Evolutionary conservation across 2,888 invertebrate genomes (phyloP), one percentile per base, ranked within the genome.

Genomic region (Halocaridina rubra): DNA sequence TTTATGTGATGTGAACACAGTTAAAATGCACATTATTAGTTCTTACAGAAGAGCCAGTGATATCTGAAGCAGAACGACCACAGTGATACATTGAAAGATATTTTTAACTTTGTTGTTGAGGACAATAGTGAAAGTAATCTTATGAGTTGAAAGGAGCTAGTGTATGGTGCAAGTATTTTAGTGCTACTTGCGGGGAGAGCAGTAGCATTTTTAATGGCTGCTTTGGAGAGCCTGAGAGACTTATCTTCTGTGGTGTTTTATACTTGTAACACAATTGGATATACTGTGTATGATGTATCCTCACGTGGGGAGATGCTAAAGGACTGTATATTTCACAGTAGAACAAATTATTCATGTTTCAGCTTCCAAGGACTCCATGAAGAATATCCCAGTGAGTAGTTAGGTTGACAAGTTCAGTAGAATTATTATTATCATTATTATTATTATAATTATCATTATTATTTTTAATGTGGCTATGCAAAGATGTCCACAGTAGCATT

Each of bases 391-490:
- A 78, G 77, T 78, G 82, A 82, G 82, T 82, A 82, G 82, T 78
- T 82, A 82, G 82, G 77, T 82, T 57, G 76, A 77, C 82, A 82
- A 77, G 72, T 82, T 82, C 72, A 27, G 77, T 77, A 78, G 77
- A 71, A 77, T 69, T 82, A 82, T 82, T n/a, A n/a, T n/a, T n/a
- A n/a, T n/a, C n/a, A n/a, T n/a, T n/a, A n/a, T n/a, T n/a, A n/a
- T n/a, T n/a, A n/a, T n/a, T n/a, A n/a, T n/a, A n/a, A n/a, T n/a
- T n/a, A n/a, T n/a, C n/a, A n/a, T n/a, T n/a, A n/a, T n/a, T n/a
- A n/a, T n/a, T n/a, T n/a, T n/a, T n/a, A n/a, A n/a, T 82, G 82
- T 82, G 82, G 82, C 77, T 82, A 82, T 78, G 82, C 82, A 82
- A 82, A 53, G 82, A 69, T 82, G 82, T 82, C 82, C 82, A 82